These are phyloP conservation scores for Indri indri DNA, from an alignment of 2,113 vertebrate species.

Conservation along the genomic window DNA sequence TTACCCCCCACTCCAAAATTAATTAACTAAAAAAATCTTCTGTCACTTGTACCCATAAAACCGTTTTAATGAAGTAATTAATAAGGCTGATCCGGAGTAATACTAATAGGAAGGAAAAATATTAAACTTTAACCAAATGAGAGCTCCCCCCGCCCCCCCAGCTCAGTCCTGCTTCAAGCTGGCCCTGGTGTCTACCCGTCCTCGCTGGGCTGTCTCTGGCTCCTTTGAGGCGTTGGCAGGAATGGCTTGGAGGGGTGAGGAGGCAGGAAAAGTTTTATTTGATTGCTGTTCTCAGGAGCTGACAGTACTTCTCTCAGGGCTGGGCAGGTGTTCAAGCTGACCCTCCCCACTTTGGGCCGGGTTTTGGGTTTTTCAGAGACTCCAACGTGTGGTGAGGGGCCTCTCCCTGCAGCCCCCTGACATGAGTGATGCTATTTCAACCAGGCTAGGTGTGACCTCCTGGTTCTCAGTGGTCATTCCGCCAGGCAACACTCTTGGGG, in stretches of 20 bases:
- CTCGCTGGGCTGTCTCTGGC: neutral
- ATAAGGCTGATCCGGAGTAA: neutral
- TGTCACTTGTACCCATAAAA: neutral
- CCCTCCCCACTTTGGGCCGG: neutral
- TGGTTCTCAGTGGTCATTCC: neutral
- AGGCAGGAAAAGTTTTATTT: neutral
- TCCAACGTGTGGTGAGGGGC: neutral
- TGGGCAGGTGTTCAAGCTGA: neutral
- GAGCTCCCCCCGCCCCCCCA: neutral
- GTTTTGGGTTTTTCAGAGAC: neutral
- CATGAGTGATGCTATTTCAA: neutral
- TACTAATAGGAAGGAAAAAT: neutral
- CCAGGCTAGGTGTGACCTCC: neutral
- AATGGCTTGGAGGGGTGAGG: rapidly evolving
- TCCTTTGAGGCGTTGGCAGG: neutral
- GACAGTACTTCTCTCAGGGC: neutral
- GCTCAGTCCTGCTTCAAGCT: neutral
- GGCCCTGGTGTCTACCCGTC: neutral
- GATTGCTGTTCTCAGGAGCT: neutral
- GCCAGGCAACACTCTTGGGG: neutral
- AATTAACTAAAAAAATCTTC: neutral
- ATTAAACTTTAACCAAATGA: neutral
- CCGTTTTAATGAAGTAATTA: neutral
- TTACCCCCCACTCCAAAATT: too few relatives aligned
- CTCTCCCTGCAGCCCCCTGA: neutral